Percentiles rank a stretch among this genome's conserved stretches.
Conservation (phyloP, 2,113 vertebrate species). For the Periophthalmodon schlosseri region DNA sequence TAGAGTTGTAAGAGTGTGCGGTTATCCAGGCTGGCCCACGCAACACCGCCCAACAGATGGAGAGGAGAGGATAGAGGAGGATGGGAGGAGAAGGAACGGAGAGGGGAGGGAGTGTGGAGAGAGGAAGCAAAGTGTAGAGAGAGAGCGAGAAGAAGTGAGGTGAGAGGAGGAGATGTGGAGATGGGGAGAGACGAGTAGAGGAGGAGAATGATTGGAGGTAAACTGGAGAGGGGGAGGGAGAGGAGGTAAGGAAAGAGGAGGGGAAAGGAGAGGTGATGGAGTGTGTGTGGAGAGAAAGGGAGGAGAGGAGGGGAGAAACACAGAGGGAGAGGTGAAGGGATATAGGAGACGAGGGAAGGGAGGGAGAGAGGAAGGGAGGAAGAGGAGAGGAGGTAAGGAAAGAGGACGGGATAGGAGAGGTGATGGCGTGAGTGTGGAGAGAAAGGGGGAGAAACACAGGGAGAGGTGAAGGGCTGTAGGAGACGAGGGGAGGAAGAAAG, state of each 20-base stretch:
- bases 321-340: not conserved
- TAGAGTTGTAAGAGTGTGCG: not conserved
- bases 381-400: not conserved
- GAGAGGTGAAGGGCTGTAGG: no score
- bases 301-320: not conserved
- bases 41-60: slow-evolving; percentile 9
- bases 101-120: no score
- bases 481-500: not conserved
- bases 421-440: no score
- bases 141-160: no score
- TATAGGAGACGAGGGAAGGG: not conserved
- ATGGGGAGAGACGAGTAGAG: no score
- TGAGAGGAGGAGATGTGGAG: not conserved
- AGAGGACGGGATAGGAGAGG: no score
- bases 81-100: slow-evolving; percentile 12
- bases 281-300: no score
- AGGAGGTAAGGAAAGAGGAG: not conserved
- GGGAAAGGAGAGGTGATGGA: no score
- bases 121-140: no score
- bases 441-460: not conserved
- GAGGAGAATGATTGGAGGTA: no score
- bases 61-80: not conserved
- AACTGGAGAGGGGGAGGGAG: not conserved
- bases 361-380: not conserved
- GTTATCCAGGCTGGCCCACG: slow-evolving; percentile 43